Base-by-base conservation (phyloP, 2,113 vertebrate species). In the Scomber colias region DNA sequence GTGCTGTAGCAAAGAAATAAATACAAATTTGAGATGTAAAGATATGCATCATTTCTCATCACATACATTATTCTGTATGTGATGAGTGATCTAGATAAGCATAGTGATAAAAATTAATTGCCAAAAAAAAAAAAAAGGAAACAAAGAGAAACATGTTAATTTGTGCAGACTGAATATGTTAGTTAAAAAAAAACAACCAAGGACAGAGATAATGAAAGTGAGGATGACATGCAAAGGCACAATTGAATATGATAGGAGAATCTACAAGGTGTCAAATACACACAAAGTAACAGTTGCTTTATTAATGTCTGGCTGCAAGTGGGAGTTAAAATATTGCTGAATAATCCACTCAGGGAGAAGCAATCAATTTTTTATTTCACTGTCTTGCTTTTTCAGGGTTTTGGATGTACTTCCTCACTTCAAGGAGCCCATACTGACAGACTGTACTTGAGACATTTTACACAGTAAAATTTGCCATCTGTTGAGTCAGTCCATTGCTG, bases 271-370 rank as follows among this genome's bases (percentile, higher is more conserved):
- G 65, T 44, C 24, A 66, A 61, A 35, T 62, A 44, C 11, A 55
- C 13, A 74, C 65, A 60, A 17, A 60, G 44, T 17, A 40, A 61
- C 15, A 44, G n/a, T 69, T 50, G 51, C 14, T 55, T 64, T 66
- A 70, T 78, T 55, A 69, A 66, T 31, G 48, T 59, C 15, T 65
- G 48, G 40, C 15, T 71, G 70, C 64, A 56, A 57, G 61, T 16
- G 54, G 70, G 61, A 82, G 44, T 71, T 45, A 27, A 46, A 75
- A 66, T 44, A 73, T 30, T 66, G 70, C 60, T 61, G 59, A 71
- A 86, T 70, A 70, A 74, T 81, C 3, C n/a, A 40, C 44, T 35
- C 12, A 81, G 19, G 62, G 46, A 40, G 72, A 77, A 27, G 69
- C 53, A 30, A 81, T 81, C 12, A 0, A 49, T 50, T 68, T 71